Conservation (phyloP, 2,113 vertebrate species). For the Serilophus lunatus region DNA sequence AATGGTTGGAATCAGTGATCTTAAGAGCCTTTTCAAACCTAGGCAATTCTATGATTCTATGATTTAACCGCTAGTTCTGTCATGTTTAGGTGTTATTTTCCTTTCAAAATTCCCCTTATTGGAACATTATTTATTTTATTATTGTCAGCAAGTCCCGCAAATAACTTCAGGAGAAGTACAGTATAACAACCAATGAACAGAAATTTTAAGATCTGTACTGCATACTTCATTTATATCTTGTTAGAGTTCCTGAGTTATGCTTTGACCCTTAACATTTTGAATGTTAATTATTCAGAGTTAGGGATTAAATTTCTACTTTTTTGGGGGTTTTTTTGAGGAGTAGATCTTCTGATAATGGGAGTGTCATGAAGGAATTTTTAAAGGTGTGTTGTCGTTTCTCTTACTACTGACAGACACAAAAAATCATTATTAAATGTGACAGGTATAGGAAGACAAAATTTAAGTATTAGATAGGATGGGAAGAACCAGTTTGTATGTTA, state of each 20-base stretch:
- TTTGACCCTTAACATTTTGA: background rate
- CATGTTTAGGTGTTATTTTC: background rate
- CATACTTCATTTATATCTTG: background rate
- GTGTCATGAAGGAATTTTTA: background rate
- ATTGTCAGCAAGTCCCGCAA: background rate
- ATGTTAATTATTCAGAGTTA: background rate
- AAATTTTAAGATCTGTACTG: background rate
- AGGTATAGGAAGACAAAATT: background rate
- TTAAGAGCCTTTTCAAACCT: background rate
- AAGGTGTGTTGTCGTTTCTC: background rate
- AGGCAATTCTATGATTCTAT: background rate
- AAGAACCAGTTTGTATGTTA: background rate
- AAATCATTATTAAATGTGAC: background rate
- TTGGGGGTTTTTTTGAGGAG: background rate
- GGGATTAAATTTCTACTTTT: background rate
- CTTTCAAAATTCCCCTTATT: background rate
- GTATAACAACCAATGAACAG: background rate
- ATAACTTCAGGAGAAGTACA: background rate
- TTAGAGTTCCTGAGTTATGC: background rate
- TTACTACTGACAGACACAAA: background rate
- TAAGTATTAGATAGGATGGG: background rate
- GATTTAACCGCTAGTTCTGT: background rate
- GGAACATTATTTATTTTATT: background rate
- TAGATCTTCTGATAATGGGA: background rate
- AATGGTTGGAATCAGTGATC: background rate